Base-by-base conservation (phyloP, 2,113 vertebrate species). In the Epinephelus moara region DNA sequence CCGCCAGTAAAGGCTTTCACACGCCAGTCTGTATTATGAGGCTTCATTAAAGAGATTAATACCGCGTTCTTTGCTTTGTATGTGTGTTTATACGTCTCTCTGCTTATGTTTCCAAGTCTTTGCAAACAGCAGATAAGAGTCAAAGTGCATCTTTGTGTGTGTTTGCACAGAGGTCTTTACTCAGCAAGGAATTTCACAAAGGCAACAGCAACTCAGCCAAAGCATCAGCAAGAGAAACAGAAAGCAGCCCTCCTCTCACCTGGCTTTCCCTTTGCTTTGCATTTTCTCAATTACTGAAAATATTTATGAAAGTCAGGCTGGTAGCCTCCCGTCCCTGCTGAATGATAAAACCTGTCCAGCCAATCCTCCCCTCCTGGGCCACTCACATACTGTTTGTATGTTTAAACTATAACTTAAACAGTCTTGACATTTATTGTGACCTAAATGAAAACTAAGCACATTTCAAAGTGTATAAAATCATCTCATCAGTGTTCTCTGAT, bases 271-370 rank as follows among this genome's bases (percentile, higher is more conserved):
- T 80, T 69, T 17, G 64, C 75, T 73, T 68, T 75, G 67, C 82
- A 79, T 70, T 81, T 80, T 82, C 67, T 74, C 52, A 66, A 79
- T 89, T 84, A 86, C 19, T 84, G 68, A 67, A 88, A 88, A 88
- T 80, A 84, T 89, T 88, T 82, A 40, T 68, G 15, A 14, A 37
- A 77, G 70, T 71, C 47, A 2, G 17, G 25, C 49, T 27, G 1
- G 2, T 9, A n/a, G 61, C 62, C 75, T 80, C 75, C 55, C 66
- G 14, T 42, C 11, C 18, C 21, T 63, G 7, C 56, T 19, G 2
- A 2, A 57, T 42, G 50, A 45, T 4, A n/a, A 73, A 75, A 19
- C 17, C 25, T 30, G 33, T 53, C 6, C 21, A 30, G 55, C 21
- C 53, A 6, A 23, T 68, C 25, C 52, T 61, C 64, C 27, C 53